These are phyloP conservation scores for Geopemphigus sp. DNA, from an alignment of 1,140 invertebrate species.

Conservation along the genomic window DNA sequence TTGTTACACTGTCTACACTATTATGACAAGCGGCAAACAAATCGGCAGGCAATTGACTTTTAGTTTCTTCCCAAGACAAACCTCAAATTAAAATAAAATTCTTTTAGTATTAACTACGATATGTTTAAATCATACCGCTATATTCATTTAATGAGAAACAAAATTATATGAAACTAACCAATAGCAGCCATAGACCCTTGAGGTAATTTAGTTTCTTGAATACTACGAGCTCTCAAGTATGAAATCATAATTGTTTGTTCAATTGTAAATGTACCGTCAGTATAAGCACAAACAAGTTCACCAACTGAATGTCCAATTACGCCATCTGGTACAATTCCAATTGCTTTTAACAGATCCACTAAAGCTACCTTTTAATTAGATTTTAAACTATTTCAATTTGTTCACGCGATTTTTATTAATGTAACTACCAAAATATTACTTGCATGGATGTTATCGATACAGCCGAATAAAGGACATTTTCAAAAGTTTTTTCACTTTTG, in stretches of 20 bases:
- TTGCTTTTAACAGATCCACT: constrained; percentile 62
- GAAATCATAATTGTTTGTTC: constrained; percentile 66
- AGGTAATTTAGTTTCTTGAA: constrained; percentile 60
- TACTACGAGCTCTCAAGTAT: constrained; percentile 64
- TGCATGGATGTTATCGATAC: constrained; percentile 78
- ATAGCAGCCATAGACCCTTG: constrained; percentile 63
- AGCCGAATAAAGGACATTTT: constrained; percentile 67
- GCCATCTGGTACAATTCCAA: constrained; percentile 64
- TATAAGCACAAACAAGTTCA: constrained; percentile 68
- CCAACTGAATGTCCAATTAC: constrained; percentile 71
- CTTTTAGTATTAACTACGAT: not conserved
- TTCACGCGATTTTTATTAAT: not conserved
- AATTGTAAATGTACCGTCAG: constrained; percentile 65
- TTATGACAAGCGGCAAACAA: constrained; percentile 87
- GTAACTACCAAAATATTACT: constrained; percentile 56
- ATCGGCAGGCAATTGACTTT: constrained; percentile 57
- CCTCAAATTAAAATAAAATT: constrained; percentile 19
- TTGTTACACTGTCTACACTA: constrained; percentile 62
- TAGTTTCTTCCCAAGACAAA: constrained; percentile 34
- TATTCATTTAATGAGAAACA: too few species aligned
- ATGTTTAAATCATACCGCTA: too few species aligned
- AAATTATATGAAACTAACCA: constrained; percentile 53
- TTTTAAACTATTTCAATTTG: not conserved
- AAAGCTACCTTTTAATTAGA: constrained; percentile 67
- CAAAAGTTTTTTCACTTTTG: constrained; percentile 61